Conservation (phyloP, 1,140 invertebrate genomes). For the Mercenaria mercenaria region DNA sequence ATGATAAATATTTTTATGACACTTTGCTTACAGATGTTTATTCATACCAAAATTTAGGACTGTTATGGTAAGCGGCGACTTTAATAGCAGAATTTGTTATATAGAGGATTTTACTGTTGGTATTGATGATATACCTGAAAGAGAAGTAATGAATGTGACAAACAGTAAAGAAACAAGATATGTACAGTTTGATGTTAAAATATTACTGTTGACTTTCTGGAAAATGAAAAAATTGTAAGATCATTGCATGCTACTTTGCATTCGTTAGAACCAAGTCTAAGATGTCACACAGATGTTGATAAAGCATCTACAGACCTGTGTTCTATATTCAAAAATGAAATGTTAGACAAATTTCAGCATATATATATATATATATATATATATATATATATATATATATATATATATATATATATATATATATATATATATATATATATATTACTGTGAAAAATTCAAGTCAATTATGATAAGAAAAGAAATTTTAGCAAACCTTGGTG, state of each 20-base stretch:
- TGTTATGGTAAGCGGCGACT: conserved; percentile 64
- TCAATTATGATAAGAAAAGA: background rate
- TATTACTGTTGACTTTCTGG: conserved; percentile 37
- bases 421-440: background rate
- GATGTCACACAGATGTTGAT: conserved; percentile 4
- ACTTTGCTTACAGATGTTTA: conserved; percentile 58
- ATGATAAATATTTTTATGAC: conserved; percentile 62
- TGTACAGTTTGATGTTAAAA: background rate
- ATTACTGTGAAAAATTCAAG: background rate
- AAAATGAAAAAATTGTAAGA: background rate
- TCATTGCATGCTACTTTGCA: background rate
- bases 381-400: no score
- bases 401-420: no score
- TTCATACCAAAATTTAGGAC: conserved; percentile 59
- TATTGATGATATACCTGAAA: conserved; percentile 51
- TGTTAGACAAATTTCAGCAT: background rate
- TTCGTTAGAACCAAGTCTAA: background rate
- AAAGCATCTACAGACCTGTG: background rate
- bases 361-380: no score
- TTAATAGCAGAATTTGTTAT: conserved; percentile 60
- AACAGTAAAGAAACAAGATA: background rate
- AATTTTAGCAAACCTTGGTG: conserved; percentile 28
- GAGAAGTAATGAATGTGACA: conserved; percentile 45
- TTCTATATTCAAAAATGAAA: conserved; percentile 11
- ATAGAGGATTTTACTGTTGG: conserved; percentile 59